Conservation (phyloP, 2,888 invertebrate genomes). For the Dysmachus trigonus region DNA sequence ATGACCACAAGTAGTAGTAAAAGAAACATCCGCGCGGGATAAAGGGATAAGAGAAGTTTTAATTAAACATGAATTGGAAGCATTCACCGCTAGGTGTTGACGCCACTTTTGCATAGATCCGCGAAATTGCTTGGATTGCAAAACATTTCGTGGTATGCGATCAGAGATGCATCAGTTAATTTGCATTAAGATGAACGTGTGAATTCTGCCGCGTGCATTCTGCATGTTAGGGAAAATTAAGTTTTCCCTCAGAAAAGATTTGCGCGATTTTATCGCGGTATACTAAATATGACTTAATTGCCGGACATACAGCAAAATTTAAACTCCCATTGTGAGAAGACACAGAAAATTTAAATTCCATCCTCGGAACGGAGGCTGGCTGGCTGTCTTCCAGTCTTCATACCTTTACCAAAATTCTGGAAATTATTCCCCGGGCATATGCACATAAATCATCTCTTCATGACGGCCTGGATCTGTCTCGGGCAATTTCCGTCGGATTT, state of each 20-base stretch:
- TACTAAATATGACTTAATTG: neutral
- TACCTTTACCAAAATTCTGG: neutral
- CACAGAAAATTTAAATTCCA: neutral
- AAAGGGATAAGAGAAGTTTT: constrained; percentile 6
- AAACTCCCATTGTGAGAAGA: neutral
- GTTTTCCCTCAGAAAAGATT: neutral
- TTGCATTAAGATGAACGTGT: neutral
- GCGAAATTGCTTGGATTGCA: neutral
- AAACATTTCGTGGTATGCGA: neutral
- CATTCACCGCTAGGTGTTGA: constrained; percentile 24
- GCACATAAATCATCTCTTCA: constrained; percentile 19
- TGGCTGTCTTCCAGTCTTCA: too few species aligned
- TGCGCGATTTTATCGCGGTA: neutral
- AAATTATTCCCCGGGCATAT: neutral
- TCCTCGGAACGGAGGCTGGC: neutral
- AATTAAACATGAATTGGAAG: constrained; percentile 28
- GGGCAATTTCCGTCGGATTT: neutral
- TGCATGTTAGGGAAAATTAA: neutral
- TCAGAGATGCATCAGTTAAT: neutral
- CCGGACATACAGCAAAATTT: neutral
- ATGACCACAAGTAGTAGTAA: neutral
- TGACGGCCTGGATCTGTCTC: neutral
- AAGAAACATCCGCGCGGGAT: neutral
- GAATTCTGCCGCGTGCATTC: neutral
- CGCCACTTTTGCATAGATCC: neutral